Percentiles rank a stretch among this genome's conserved stretches.
Evolutionary conservation across 2,888 invertebrate genomes (phyloP).

Genomic region (Epicampocera succincta): DNA sequence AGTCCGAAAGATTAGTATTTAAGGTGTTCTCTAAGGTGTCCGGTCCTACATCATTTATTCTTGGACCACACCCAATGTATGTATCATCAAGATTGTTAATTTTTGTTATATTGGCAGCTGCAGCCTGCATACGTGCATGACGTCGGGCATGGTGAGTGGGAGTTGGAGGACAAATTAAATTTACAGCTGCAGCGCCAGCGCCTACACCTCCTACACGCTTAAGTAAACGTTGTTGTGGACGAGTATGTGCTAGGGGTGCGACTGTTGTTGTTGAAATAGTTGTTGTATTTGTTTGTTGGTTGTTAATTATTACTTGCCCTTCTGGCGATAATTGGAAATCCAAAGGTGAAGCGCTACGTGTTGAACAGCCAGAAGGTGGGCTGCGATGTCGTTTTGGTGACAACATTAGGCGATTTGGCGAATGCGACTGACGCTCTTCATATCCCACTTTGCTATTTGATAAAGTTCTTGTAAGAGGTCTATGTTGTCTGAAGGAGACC

Average conservation of each 20-base stretch:
- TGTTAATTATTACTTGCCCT: slow-evolving; percentile 37
- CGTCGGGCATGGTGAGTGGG: slow-evolving; percentile 92
- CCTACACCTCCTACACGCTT: slow-evolving; percentile 82
- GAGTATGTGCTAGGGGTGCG: slow-evolving; percentile 71
- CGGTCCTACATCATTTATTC: slow-evolving; percentile 16
- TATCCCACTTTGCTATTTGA: slow-evolving; percentile 83
- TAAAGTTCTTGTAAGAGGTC: slow-evolving; percentile 86
- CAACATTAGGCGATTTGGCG: slow-evolving; percentile 75
- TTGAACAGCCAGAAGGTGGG: slow-evolving; percentile 81
- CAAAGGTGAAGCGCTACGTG: slow-evolving; percentile 81
- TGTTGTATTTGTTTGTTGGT: slow-evolving; percentile 39
- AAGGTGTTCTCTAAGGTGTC: slow-evolving; percentile 15
- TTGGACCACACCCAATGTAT: slow-evolving; percentile 58
- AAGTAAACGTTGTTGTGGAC: slow-evolving; percentile 86
- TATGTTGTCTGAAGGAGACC: slow-evolving; percentile 83
- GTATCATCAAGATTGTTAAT: slow-evolving; percentile 69
- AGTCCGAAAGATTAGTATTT: slow-evolving; percentile 75
- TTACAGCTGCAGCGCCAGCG: slow-evolving; percentile 75
- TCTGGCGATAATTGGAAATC: slow-evolving; percentile 76
- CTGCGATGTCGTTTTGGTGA: slow-evolving; percentile 78
- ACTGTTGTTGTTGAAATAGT: slow-evolving; percentile 59
- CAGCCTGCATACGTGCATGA: slow-evolving; percentile 80
- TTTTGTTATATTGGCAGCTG: slow-evolving; percentile 50
- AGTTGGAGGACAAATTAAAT: slow-evolving; percentile 91
- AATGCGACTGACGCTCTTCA: slow-evolving; percentile 71